Evolutionary conservation across 1,140 invertebrate genomes (phyloP).

Genomic region (Lasaia peninsularis): DNA sequence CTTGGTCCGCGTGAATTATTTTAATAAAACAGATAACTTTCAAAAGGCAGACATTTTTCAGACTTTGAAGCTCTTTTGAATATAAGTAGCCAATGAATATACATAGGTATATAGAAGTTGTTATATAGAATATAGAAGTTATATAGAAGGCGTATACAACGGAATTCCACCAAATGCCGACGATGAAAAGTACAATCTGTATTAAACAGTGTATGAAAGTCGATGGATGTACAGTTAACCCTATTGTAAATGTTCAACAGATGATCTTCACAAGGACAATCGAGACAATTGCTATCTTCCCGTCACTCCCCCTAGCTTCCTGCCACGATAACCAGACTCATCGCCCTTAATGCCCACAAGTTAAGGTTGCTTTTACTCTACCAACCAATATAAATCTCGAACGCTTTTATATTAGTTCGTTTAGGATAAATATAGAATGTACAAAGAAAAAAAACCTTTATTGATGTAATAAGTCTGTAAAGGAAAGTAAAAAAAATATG

Average conservation of each 20-base stretch:
- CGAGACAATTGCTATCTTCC: constrained; percentile 11
- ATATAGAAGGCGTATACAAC: too few species aligned
- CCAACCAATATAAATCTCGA: not conserved
- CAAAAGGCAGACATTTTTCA: too few species aligned
- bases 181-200: too few species aligned
- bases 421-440: constrained; percentile 4
- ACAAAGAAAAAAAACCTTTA: not conserved
- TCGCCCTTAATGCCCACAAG: not conserved
- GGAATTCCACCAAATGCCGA: too few species aligned
- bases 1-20: too few species aligned
- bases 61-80: too few species aligned
- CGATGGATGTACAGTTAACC: not conserved
- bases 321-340: not conserved
- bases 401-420: constrained; percentile 8
- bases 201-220: not conserved
- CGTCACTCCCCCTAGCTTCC: constrained; percentile 7
- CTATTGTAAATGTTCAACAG: constrained; percentile 6
- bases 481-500: too few species aligned
- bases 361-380: not conserved
- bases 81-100: too few species aligned
- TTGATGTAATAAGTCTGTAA: too few species aligned
- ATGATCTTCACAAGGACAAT: constrained; percentile 12
- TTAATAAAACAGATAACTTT: too few species aligned
- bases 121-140: too few species aligned
- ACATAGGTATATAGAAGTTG: too few species aligned